Evolutionary conservation across 2,888 invertebrate species (phyloP).

Genomic region (Dexiosoma caninum): DNA sequence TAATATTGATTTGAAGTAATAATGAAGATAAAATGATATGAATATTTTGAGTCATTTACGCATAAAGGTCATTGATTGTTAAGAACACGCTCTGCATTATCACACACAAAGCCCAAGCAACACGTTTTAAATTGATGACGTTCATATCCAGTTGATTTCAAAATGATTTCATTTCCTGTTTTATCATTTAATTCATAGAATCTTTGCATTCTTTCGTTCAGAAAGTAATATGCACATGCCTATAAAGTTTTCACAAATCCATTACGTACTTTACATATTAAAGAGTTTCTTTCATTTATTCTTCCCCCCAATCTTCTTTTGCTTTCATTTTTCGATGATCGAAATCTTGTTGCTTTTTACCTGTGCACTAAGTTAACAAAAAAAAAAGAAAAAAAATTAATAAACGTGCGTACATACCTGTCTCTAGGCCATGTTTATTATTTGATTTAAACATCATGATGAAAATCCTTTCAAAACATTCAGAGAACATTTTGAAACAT

Average conservation of each 20-base stretch:
- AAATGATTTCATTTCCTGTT: constrained; percentile 53
- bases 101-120: not conserved
- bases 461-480: not conserved
- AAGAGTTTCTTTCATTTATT: constrained; percentile 19
- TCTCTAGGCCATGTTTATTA: not conserved
- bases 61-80: constrained; percentile 16
- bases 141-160: not conserved
- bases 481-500: too few species aligned
- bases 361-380: constrained; percentile 46
- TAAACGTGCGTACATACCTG: constrained; percentile 27
- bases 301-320: not conserved
- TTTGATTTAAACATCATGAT: constrained; percentile 25
- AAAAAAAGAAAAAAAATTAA: constrained; percentile 1
- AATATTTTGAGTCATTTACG: constrained; percentile 6
- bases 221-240: too few species aligned
- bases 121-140: constrained; percentile 28
- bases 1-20: too few species aligned
- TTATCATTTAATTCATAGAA: not conserved
- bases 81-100: not conserved
- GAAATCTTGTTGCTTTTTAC: constrained; percentile 40
- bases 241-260: constrained; percentile 16
- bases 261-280: constrained; percentile 52
- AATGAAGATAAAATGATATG: too few species aligned
- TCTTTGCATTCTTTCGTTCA: not conserved
- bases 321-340: constrained; percentile 24